phyloP scores from a whole-genome alignment of 2,113 vertebrate species.

The Sterna hirundo region DNA sequence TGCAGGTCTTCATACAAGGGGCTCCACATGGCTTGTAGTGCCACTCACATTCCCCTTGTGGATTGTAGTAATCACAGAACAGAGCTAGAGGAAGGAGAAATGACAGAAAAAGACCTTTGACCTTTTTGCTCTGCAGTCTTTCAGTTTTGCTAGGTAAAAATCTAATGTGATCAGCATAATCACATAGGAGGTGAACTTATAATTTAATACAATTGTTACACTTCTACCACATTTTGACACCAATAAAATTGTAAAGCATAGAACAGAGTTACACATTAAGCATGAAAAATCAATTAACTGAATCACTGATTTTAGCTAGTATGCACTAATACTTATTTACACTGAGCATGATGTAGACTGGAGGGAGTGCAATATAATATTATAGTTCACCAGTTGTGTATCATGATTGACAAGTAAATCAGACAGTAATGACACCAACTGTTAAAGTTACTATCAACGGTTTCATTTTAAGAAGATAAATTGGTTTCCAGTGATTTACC shows the following conservation, averaged over 20 bases:
- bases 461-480: not conserved
- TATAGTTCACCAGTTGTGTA: not conserved
- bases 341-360: not conserved
- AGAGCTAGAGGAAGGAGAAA: slow-evolving; percentile 76
- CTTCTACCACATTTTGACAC: not conserved
- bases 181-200: not conserved
- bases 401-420: not conserved
- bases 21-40: slow-evolving; percentile 91
- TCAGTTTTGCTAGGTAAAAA: not conserved
- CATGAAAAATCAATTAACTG: not conserved
- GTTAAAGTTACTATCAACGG: not conserved
- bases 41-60: slow-evolving; percentile 86
- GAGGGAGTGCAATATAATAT: not conserved
- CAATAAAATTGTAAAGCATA: not conserved
- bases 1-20: slow-evolving; percentile 89
- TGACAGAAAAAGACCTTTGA: not conserved
- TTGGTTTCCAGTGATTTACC: not conserved
- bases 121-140: not conserved
- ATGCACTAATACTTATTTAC: not conserved
- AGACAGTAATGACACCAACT: not conserved
- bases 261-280: not conserved
- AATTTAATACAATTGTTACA: not conserved
- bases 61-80: slow-evolving; percentile 95
- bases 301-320: not conserved
- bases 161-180: not conserved